These are phyloP conservation scores for Danio choprae DNA, from an alignment of 2,797 vertebrate species.

Conservation along the genomic window DNA sequence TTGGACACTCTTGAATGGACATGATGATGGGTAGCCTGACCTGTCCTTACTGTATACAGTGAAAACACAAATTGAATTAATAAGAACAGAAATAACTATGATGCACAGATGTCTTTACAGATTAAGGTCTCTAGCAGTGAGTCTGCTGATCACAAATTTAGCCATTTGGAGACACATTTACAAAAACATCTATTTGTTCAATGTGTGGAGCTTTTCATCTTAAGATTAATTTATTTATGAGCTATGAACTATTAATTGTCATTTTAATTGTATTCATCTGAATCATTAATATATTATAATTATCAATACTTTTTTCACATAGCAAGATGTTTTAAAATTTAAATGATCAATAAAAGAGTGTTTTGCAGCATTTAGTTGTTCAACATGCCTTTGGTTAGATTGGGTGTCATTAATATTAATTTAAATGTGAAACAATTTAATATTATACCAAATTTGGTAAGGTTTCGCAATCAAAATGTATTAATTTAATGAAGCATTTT, in stretches of 20 bases:
- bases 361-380: neutral
- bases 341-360: neutral
- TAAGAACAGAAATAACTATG: neutral
- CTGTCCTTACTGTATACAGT: slow-evolving; percentile 73
- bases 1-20: slow-evolving; percentile 78
- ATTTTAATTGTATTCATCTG: neutral
- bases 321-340: neutral
- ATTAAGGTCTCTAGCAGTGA: neutral
- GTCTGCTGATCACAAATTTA: neutral
- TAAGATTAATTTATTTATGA: too few species aligned
- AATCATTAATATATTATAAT: neutral
- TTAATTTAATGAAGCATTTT: neutral
- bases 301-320: too few species aligned
- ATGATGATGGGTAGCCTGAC: slow-evolving; percentile 79
- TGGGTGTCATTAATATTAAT: neutral
- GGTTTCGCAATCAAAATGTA: neutral
- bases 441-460: neutral
- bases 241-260: too few species aligned
- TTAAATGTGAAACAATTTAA: too few species aligned
- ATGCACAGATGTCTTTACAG: neutral
- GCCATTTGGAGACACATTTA: neutral
- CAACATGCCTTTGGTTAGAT: neutral
- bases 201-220: neutral
- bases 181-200: neutral
- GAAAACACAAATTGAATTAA: neutral